Evolutionary conservation across 2,797 vertebrate genomes (phyloP).

Genomic region (Scyliorhinus canicula): DNA sequence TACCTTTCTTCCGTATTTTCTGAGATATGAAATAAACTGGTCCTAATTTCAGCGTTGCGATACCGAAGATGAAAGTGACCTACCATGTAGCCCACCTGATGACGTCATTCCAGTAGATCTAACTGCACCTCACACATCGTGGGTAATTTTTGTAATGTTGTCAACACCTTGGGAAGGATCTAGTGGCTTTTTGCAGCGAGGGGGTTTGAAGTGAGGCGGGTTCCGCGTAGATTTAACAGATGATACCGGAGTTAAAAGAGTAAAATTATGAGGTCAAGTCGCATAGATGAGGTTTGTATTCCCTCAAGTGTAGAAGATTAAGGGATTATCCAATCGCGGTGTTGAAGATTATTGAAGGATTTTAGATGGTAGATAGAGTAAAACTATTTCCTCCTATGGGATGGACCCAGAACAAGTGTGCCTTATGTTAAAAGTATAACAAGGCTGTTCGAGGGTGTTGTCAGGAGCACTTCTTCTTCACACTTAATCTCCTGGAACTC

Average conservation of each 20-base stretch:
- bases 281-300: background rate
- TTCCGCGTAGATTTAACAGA: background rate
- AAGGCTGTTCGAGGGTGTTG: background rate
- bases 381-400: no score
- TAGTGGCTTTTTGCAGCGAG: background rate
- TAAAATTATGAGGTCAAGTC: no score
- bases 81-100: background rate
- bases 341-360: background rate
- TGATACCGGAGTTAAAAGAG: no score
- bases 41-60: background rate
- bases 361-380: background rate
- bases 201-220: background rate
- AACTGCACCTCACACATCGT: background rate
- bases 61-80: background rate
- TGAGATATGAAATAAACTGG: background rate
- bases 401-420: background rate
- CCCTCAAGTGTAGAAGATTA: background rate
- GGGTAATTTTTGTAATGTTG: background rate
- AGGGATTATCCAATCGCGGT: background rate
- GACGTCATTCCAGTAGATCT: background rate
- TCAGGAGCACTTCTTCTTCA: background rate
- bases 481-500: background rate
- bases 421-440: background rate
- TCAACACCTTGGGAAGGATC: background rate
- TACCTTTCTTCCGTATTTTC: background rate